Conservation (phyloP, 1,140 invertebrate species). For the Brachionus plicatilis region DNA sequence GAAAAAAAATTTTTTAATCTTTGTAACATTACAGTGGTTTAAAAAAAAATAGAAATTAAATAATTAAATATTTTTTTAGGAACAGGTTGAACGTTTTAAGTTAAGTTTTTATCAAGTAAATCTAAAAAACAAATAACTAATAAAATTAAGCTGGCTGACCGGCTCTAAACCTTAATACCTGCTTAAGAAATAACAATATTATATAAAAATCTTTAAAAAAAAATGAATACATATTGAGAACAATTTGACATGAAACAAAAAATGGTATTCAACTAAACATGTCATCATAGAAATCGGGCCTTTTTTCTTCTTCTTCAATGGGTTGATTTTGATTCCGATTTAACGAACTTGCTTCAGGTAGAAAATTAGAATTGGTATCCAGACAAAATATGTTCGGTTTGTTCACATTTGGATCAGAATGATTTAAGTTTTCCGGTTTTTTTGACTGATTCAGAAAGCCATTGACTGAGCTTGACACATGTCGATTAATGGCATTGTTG, state of each 20-base stretch:
- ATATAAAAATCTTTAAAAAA: background rate
- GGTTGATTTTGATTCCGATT: background rate
- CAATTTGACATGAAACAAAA: too few species aligned
- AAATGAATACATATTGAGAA: background rate
- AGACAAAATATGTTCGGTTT: conserved; percentile 1
- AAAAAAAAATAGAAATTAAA: background rate
- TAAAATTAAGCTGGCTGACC: background rate
- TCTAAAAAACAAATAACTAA: background rate
- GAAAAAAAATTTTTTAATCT: background rate
- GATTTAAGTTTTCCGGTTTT: background rate
- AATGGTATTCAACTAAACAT: conserved; percentile 24
- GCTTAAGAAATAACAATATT: background rate
- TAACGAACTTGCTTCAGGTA: background rate
- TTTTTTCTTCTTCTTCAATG: conserved; percentile 2
- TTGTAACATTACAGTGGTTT: background rate
- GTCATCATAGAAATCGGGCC: conserved; percentile 40
- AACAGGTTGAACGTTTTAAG: background rate
- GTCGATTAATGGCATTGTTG: conserved; percentile 12
- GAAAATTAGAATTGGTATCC: conserved; percentile 16
- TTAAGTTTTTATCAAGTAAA: background rate
- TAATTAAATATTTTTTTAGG: background rate
- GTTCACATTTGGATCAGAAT: background rate
- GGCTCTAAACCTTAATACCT: background rate
- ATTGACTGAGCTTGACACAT: background rate
- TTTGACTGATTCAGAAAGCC: background rate